These are phyloP conservation scores for Liodrosophila aerea DNA, from an alignment of 2,888 invertebrate species.

Conservation along the genomic window DNA sequence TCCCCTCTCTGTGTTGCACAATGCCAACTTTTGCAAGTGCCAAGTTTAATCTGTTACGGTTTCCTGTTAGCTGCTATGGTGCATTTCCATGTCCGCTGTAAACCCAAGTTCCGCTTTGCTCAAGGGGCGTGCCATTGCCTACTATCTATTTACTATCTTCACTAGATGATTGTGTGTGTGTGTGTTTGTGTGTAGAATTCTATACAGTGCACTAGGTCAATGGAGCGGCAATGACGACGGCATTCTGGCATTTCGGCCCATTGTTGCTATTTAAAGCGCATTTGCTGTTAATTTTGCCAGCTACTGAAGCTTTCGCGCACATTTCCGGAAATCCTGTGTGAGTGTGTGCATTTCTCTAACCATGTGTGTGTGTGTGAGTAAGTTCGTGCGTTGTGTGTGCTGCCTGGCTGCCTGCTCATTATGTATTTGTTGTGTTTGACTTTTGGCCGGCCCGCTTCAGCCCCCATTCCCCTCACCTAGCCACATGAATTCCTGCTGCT, in stretches of 20 bases:
- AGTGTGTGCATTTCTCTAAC: constrained; percentile 5
- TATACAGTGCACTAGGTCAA: constrained; percentile 64
- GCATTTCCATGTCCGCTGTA: constrained; percentile 56
- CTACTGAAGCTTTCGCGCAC: constrained; percentile 69
- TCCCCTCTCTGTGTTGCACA: constrained; percentile 2
- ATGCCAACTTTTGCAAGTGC: constrained; percentile 61
- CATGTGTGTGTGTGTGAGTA: constrained; percentile 20
- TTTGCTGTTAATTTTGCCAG: constrained; percentile 76
- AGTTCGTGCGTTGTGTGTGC: constrained; percentile 25
- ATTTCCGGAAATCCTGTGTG: constrained; percentile 67
- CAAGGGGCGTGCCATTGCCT: constrained; percentile 29
- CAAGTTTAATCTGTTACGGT: constrained; percentile 73
- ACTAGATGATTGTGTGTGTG: no score
- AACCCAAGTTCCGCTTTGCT: constrained; percentile 41
- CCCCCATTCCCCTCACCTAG: background rate
- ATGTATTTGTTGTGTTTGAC: constrained; percentile 69
- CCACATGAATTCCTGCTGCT: background rate
- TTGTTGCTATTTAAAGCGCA: constrained; percentile 76
- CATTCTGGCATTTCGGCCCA: constrained; percentile 41
- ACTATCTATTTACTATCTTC: constrained; percentile 3
- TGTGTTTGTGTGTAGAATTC: background rate
- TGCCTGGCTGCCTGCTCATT: constrained; percentile 72
- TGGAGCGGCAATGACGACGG: constrained; percentile 62
- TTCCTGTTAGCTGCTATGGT: constrained; percentile 61
- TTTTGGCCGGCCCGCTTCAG: constrained; percentile 42